Base-by-base conservation (phyloP, 2,113 vertebrate species). In the Ardeotis arabs region DNA sequence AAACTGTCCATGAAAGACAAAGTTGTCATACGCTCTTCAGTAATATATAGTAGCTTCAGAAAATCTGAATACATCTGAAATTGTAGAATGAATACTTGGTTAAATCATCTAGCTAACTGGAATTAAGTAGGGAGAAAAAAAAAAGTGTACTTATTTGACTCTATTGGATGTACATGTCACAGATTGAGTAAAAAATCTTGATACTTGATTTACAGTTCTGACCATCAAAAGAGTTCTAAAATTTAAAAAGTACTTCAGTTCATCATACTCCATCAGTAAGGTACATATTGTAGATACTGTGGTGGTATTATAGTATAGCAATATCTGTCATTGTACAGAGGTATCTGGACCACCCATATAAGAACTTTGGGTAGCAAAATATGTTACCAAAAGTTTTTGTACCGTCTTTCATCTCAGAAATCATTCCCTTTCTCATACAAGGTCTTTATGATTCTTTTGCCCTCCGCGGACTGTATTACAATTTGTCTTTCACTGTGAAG, bases 401-500 rank as follows among this genome's bases (percentile, higher is more conserved):
- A 86, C 13, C n/a, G 81, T 92, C 89, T 93, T 55, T 93, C 53
- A 68, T 62, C 70, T 94, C 59, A 88, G 73, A 96, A 97, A 87
- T 77, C n/a, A 87, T 95, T 97, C 85, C 33, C 25, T 88, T 96
- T 93, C 73, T 94, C 55, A 73, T 88, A 78, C 45, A 19, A 86
- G 84, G 41, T 88, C 49, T 95, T 96, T 91, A 86, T 80, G 52
- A 88, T 93, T 89, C 91, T 87, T 96, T 95, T 91, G 84, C 74
- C 91, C 76, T 90, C 74, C 86, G 45, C 92, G 86, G 78, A 94
- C 67, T 85, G 44, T 83, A 89, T 95, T 96, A 94, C 70, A 94
- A 87, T 92, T 97, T 96, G 74, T 83, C 93, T 97, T 91, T 94
- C 84, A 82, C 86, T 91, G 45, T 81, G 73, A 96, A 95, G 89